Conservation (phyloP, 2,888 invertebrate species). For the Aleiodes testaceus region DNA sequence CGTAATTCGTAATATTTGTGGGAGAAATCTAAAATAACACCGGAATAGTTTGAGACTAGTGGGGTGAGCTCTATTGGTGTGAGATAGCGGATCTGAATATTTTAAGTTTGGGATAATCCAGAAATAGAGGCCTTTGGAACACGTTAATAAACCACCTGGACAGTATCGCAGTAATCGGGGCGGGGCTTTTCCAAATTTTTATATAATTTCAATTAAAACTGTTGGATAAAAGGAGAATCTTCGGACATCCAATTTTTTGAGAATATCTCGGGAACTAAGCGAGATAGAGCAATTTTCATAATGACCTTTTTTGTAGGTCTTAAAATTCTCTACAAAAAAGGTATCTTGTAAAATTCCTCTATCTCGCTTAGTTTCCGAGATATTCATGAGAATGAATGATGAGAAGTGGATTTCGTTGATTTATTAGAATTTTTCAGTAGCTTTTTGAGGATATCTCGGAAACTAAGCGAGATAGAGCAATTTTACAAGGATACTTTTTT, state of each 20-base stretch:
- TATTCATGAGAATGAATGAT: too few relatives aligned
- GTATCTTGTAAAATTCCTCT: too few relatives aligned
- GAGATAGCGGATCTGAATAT: constrained; percentile 15
- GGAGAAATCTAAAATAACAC: constrained; percentile 22
- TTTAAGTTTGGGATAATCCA: constrained; percentile 42
- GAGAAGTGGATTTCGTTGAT: too few relatives aligned
- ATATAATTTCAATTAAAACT: not conserved
- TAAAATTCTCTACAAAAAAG: too few relatives aligned
- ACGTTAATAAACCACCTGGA: constrained; percentile 50
- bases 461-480: too few relatives aligned
- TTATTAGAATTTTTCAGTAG: too few relatives aligned
- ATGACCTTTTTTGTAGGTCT: too few relatives aligned
- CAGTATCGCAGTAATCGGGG: constrained; percentile 41
- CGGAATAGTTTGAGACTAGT: constrained; percentile 29
- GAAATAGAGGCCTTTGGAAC: constrained; percentile 56
- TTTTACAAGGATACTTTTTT: too few relatives aligned
- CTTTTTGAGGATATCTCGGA: too few relatives aligned
- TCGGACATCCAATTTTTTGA: not conserved
- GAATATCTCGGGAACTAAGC: too few relatives aligned
- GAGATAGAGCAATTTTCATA: too few relatives aligned
- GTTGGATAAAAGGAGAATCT: not conserved
- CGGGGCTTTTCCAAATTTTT: constrained; percentile 39
- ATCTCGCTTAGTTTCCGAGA: too few relatives aligned
- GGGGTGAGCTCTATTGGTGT: constrained; percentile 49
- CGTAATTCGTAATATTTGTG: constrained; percentile 7